phyloP scores from a whole-genome alignment of 2,888 invertebrate genomes.

The Xylota segnis region DNA sequence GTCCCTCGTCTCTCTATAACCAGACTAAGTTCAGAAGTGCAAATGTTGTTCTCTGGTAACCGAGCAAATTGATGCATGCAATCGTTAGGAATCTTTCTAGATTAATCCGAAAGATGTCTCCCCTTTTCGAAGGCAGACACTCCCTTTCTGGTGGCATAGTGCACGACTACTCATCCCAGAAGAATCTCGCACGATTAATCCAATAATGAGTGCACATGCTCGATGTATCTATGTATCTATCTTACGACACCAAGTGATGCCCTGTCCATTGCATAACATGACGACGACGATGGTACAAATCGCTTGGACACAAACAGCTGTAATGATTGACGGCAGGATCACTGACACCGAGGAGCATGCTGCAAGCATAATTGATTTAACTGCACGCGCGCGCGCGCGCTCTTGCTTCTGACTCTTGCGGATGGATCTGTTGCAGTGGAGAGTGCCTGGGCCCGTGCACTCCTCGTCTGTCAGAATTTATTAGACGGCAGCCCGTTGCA shows the following conservation, averaged over 20 bases:
- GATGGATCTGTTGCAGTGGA: conserved; percentile 28
- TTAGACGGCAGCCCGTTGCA: conserved; percentile 47
- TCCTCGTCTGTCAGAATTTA: conserved; percentile 63
- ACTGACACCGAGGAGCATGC: conserved; percentile 67
- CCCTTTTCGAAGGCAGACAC: conserved; percentile 42
- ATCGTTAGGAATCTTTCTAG: conserved; percentile 30
- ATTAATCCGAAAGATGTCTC: conserved; percentile 30
- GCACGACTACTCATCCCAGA: conserved; percentile 43
- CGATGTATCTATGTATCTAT: conserved; percentile 2
- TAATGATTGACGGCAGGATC: conserved; percentile 74
- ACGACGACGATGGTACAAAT: conserved; percentile 12
- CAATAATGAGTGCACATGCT: conserved; percentile 29
- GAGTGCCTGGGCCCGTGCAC: conserved; percentile 1
- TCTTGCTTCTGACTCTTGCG: conserved; percentile 17
- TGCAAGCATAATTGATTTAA: conserved; percentile 74
- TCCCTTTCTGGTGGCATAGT: conserved; percentile 21
- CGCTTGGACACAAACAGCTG: conserved; percentile 27
- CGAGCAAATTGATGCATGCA: background rate
- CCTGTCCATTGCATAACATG: conserved; percentile 42
- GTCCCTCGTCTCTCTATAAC: conserved; percentile 18
- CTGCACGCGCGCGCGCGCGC: conserved; percentile 50
- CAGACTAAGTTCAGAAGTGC: conserved; percentile 55
- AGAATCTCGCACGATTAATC: conserved; percentile 49
- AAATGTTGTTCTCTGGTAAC: conserved; percentile 18
- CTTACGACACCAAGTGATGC: conserved; percentile 18